These are phyloP conservation scores for Acanthococcus lagerstroemiae DNA, from an alignment of 2,888 invertebrate species.

Conservation along the genomic window DNA sequence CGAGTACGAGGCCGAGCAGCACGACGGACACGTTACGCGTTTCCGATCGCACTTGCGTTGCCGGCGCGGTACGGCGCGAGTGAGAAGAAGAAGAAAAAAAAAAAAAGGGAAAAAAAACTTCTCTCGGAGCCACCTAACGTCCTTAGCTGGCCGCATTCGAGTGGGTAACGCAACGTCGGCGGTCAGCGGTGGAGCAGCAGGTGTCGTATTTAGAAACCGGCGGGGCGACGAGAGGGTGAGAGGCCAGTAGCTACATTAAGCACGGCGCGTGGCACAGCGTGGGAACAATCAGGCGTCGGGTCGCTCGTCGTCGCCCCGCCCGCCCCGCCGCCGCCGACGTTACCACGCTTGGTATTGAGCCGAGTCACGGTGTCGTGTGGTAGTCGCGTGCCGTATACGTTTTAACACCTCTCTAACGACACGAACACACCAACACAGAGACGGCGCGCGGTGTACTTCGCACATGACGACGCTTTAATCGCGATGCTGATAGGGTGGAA, in stretches of 20 bases:
- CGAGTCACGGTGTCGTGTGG: conserved; percentile 32
- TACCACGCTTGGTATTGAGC: conserved; percentile 28
- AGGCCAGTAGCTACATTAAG: conserved; percentile 25
- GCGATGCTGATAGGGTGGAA: conserved; percentile 31
- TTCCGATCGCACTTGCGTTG: conserved; percentile 25
- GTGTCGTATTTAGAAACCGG: conserved; percentile 30
- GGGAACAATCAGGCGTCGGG: conserved; percentile 31
- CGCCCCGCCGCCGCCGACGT: conserved; percentile 11
- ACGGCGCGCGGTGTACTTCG: conserved; percentile 19
- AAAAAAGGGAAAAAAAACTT: neutral
- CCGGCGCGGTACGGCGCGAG: conserved; percentile 20
- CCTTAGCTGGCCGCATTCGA: conserved; percentile 31
- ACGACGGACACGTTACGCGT: conserved; percentile 26
- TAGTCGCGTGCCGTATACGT: conserved; percentile 35
- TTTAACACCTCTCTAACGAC: conserved; percentile 31
- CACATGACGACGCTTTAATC: conserved; percentile 29
- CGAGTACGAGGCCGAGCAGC: neutral
- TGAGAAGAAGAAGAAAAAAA: neutral
- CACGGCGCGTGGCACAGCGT: conserved; percentile 31
- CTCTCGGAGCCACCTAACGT: conserved; percentile 28
- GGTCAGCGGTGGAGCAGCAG: conserved; percentile 31
- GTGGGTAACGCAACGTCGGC: conserved; percentile 27
- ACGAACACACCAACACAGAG: conserved; percentile 23
- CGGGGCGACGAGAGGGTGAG: neutral
- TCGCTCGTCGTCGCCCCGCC: conserved; percentile 24